Percentiles rank a stretch among this genome's conserved stretches.
Conservation (phyloP, 2,797 vertebrate genomes). For the Notamacropus eugenii region DNA sequence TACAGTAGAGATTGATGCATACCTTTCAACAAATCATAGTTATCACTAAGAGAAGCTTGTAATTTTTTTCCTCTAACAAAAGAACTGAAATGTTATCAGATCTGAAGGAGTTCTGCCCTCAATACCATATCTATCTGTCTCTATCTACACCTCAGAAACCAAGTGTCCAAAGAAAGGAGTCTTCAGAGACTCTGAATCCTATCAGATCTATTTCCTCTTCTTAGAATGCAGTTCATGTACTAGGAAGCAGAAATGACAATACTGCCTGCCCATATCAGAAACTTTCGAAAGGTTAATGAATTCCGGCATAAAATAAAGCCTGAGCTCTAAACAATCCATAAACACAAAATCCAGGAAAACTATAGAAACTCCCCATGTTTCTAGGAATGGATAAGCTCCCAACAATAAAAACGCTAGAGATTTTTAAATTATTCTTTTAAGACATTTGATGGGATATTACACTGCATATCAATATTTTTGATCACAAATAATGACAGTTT, state of each 20-base stretch:
- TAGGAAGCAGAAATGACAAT: conserved; percentile 67
- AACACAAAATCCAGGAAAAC: conserved; percentile 69
- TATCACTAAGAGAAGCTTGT: conserved; percentile 86
- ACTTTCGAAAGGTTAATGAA: conserved; percentile 82
- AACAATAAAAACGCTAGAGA: conserved; percentile 69
- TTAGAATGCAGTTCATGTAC: conserved; percentile 64
- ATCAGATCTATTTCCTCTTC: conserved; percentile 62
- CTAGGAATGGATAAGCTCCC: conserved; percentile 54
- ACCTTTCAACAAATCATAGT: conserved; percentile 80
- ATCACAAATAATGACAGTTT: conserved; percentile 69
- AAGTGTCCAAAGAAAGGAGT: conserved; percentile 51
- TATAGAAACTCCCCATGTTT: conserved; percentile 58
- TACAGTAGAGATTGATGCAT: conserved; percentile 66
- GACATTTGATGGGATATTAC: conserved; percentile 70
- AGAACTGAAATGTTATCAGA: conserved; percentile 55
- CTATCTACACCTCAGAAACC: conserved; percentile 45
- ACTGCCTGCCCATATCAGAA: conserved; percentile 57
- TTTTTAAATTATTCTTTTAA: conserved; percentile 72
- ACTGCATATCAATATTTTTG: conserved; percentile 75
- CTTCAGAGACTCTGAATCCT: conserved; percentile 58
- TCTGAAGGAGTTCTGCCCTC: conserved; percentile 46
- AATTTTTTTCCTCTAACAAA: conserved; percentile 81
- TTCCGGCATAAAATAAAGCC: conserved; percentile 77
- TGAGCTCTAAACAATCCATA: conserved; percentile 74
- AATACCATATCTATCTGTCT: neutral